A percentile compares a stretch with the other conserved stretches of the same genome.
Evolutionary conservation across 1,140 invertebrate genomes (phyloP).

Genomic region (Cotesia typhae): DNA sequence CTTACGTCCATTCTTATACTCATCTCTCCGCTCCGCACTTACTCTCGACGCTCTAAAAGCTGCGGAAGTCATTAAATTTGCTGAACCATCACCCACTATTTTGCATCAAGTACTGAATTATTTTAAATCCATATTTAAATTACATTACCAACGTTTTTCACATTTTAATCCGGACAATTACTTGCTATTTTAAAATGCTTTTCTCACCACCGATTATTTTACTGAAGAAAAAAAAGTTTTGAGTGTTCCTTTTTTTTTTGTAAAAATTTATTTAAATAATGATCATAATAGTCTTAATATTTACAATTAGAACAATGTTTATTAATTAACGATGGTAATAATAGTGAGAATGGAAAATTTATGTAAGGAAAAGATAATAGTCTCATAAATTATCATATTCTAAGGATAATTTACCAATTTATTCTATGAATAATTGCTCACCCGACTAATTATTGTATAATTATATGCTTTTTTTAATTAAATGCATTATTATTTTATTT

Average conservation of each 20-base stretch:
- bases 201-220: no score
- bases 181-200: no score
- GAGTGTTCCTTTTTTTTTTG: no score
- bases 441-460: neutral
- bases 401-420: neutral
- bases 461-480: neutral
- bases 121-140: conserved; percentile 9
- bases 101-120: neutral
- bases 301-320: neutral
- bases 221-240: no score
- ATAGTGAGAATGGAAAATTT: neutral
- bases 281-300: no score
- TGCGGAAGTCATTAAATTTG: conserved; percentile 11
- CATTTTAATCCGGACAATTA: no score
- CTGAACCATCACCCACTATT: neutral
- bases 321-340: neutral
- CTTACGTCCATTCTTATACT: neutral
- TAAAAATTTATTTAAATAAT: no score
- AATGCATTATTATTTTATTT: neutral
- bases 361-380: neutral
- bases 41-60: conserved; percentile 3
- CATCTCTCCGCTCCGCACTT: neutral
- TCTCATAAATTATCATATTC: conserved; percentile 1
- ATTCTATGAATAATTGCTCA: neutral
- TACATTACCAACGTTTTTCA: neutral